A percentile compares a stretch with the other conserved stretches of the same genome.
phyloP scores from a whole-genome alignment of 2,888 invertebrate species.

The Tolmerus cingulatus region DNA sequence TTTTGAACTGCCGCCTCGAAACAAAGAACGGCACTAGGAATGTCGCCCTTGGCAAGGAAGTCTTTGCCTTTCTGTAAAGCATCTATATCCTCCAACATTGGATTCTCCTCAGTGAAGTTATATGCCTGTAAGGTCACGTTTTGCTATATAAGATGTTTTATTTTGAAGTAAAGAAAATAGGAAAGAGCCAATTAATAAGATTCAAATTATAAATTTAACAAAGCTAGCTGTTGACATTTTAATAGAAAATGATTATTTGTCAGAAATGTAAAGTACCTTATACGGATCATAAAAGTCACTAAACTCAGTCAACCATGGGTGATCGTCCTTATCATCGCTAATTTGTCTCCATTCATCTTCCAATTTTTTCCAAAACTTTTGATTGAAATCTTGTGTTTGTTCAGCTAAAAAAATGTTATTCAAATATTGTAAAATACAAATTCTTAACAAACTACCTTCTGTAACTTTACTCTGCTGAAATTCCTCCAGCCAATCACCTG shows the following conservation, averaged over 20 bases:
- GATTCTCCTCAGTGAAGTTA: constrained; percentile 83
- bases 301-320: constrained; percentile 78
- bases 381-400: constrained; percentile 70
- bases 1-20: constrained; percentile 95
- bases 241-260: not conserved
- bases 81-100: constrained; percentile 78
- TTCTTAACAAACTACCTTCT: not conserved
- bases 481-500: constrained; percentile 63
- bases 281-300: constrained; percentile 70
- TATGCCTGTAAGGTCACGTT: constrained; percentile 69
- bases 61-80: constrained; percentile 87
- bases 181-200: not conserved
- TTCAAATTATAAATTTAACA: not conserved
- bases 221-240: not conserved
- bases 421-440: not conserved
- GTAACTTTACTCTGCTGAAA: constrained; percentile 67
- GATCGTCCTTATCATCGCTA: constrained; percentile 67
- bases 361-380: constrained; percentile 70
- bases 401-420: constrained; percentile 56
- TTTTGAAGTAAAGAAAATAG: not conserved
- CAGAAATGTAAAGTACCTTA: constrained; percentile 62
- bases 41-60: constrained; percentile 84
- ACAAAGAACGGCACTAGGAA: constrained; percentile 93
- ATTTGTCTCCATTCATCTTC: constrained; percentile 83
- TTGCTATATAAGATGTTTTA: not conserved